Conservation (phyloP, 2,113 vertebrate genomes). For the Tachysurus vachellii region DNA sequence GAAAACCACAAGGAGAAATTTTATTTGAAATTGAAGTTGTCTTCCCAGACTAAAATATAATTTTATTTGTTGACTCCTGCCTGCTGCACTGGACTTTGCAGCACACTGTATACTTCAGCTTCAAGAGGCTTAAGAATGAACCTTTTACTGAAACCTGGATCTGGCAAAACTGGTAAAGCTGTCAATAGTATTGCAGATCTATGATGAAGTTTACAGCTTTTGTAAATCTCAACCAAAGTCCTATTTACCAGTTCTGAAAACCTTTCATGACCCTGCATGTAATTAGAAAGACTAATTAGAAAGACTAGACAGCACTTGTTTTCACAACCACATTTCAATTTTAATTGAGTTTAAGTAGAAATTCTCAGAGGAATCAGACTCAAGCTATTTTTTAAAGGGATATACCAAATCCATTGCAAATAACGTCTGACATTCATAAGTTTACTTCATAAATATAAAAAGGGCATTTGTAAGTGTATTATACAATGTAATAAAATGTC, state of each 20-base stretch:
- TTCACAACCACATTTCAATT: background rate
- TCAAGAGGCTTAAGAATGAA: background rate
- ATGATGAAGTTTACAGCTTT: background rate
- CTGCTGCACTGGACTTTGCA: background rate
- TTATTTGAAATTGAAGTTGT: background rate
- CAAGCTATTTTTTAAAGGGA: background rate
- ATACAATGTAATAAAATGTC: background rate
- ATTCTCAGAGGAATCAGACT: background rate
- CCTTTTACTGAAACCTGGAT: background rate
- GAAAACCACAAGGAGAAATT: background rate
- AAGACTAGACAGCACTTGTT: background rate
- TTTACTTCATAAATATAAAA: background rate
- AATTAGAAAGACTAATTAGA: background rate
- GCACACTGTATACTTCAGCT: background rate
- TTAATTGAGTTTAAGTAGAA: background rate
- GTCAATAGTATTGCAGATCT: background rate
- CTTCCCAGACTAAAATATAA: background rate
- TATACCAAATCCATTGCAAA: background rate
- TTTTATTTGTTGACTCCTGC: background rate
- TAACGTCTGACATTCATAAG: background rate
- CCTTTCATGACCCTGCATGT: background rate
- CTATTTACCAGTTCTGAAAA: background rate
- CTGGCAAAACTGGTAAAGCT: background rate
- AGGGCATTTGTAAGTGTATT: background rate
- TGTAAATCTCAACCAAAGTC: background rate